Base-by-base conservation (phyloP, 2,113 vertebrate genomes). In the Strix uralensis region DNA sequence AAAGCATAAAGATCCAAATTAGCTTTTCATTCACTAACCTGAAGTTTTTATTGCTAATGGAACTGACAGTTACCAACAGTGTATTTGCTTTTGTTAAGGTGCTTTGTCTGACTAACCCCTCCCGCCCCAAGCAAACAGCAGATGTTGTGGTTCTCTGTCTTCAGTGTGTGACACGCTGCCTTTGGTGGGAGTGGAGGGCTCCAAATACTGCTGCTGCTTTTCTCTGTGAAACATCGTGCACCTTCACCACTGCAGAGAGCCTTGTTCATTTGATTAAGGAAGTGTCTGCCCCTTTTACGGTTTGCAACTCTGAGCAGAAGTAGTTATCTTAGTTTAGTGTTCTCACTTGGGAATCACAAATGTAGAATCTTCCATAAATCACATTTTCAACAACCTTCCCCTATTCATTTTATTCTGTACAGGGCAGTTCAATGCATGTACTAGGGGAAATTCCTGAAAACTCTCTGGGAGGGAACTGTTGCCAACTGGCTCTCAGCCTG, bases 261-360 rank as follows among this genome's bases (percentile, higher is more conserved):
- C 23, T 52, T 54, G 26, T 80, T 69, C 22, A 2, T 84, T 15
- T 47, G 30, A 15, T 52, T 70, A 69, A 74, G 49, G 26, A 91
- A 69, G 9, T 0, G 0, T 25, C 38, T n/a, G 21, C 49, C 23
- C 9, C 2, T 80, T 40, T 44, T n/a, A 57, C 1, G 1, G 20
- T 40, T 78, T 27, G 20, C 16, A 67, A 2, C 23, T 52, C 51
- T 44, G 32, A 61, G 42, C n/a, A 34, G 25, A 67, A 63, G 42
- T 29, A 47, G 15, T 58, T 57, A 29, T 58, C 21, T 36, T 63
- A 57, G 32, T 51, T n/a, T 73, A 63, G 18, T 46, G 30, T 57
- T 69, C 11, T 88, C 11, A 22, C 36, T 40, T 52, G 13, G 38
- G 18, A 74, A 49, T 83, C 11, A 2, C n/a, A 69, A 62, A 52